phyloP scores from a whole-genome alignment of 2,113 vertebrate genomes.

The Pteropus alecto region DNA sequence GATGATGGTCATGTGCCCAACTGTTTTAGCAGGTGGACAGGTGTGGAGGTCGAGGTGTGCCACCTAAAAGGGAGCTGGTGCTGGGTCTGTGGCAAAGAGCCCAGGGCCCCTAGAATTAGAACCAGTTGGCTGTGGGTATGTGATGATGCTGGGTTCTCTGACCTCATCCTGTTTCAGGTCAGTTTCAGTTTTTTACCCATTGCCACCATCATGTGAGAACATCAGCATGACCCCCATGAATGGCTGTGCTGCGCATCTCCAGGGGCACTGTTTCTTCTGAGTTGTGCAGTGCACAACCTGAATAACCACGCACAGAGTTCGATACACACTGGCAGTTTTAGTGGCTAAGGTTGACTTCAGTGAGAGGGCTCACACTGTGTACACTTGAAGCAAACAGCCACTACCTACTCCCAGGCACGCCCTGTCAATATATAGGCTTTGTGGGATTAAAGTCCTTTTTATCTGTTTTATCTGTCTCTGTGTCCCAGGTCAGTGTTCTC shows the following conservation, averaged over 20 bases:
- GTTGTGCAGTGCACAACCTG: background rate
- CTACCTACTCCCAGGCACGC: background rate
- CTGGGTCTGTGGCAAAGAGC: background rate
- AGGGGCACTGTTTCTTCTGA: background rate
- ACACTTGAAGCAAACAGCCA: background rate
- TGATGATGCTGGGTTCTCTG: background rate
- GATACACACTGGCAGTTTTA: background rate
- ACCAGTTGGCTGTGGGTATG: background rate
- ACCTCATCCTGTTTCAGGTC: background rate
- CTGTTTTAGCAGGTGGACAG: background rate
- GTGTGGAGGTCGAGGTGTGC: background rate
- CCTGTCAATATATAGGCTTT: background rate
- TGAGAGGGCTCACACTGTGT: background rate
- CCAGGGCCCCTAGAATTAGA: background rate
- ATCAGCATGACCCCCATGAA: background rate
- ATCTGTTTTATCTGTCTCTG: background rate
- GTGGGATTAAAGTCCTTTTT: background rate
- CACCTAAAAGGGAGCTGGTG: too few relatives aligned
- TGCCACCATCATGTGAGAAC: background rate
- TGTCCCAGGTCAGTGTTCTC: background rate
- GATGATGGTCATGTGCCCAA: background rate
- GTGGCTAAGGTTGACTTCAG: background rate
- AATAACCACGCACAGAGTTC: background rate
- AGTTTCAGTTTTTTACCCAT: background rate
- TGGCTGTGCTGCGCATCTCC: background rate